Evolutionary conservation across 2,797 vertebrate genomes (phyloP).

Genomic region (Nannoperca obscura): DNA sequence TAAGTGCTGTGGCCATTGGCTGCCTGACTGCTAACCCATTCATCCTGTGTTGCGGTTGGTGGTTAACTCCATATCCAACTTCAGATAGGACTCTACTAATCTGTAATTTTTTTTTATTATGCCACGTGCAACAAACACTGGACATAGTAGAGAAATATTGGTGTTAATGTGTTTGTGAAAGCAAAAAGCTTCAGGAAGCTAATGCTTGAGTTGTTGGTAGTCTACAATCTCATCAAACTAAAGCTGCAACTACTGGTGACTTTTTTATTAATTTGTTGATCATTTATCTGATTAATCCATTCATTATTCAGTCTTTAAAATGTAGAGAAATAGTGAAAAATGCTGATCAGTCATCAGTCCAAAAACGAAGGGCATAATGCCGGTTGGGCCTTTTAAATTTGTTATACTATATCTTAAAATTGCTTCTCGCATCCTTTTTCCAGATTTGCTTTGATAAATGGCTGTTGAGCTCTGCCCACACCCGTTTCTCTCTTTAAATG

Average conservation of each 20-base stretch:
- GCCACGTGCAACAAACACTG: neutral
- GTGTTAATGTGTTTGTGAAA: neutral
- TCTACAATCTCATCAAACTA: neutral
- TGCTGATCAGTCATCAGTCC: neutral
- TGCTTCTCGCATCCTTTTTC: slow-evolving; percentile 47
- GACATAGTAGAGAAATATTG: neutral
- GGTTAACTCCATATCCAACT: slow-evolving; percentile 12
- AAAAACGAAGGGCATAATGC: slow-evolving; percentile 3
- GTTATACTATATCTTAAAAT: slow-evolving; percentile 27
- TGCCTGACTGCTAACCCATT: slow-evolving; percentile 32
- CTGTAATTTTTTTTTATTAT: neutral
- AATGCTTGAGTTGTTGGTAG: neutral
- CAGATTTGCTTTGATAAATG: slow-evolving; percentile 66
- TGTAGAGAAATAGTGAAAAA: neutral
- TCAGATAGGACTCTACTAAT: slow-evolving; percentile 3
- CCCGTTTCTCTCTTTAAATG: slow-evolving; percentile 60
- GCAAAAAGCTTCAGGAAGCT: neutral
- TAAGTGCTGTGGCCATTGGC: slow-evolving; percentile 18
- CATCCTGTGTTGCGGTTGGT: slow-evolving; percentile 18
- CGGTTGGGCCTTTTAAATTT: slow-evolving; percentile 35
- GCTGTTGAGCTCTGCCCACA: slow-evolving; percentile 41
- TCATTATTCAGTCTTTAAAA: neutral
- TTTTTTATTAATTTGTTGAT: neutral
- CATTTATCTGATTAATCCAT: neutral
- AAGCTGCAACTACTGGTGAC: neutral